Conservation (phyloP, 2,113 vertebrate genomes). For the Saiga tatarica region DNA sequence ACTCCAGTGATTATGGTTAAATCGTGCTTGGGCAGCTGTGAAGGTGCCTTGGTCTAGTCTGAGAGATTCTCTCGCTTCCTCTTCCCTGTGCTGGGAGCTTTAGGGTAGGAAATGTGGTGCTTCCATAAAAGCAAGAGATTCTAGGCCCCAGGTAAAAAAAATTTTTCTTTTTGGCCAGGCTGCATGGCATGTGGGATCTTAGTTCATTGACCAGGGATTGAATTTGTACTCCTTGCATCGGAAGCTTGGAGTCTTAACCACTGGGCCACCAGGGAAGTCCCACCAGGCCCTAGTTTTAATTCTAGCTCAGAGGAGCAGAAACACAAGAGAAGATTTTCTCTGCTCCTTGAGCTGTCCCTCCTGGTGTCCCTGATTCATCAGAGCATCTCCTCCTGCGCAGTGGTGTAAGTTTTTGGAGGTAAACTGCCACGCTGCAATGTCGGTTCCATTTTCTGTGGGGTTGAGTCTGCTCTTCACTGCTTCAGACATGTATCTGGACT, state of each 20-base stretch:
- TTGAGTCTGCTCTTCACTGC: neutral
- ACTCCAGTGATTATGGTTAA: neutral
- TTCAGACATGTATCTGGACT: neutral
- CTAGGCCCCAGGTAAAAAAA: neutral
- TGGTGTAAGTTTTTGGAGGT: neutral
- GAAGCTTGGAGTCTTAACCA: neutral
- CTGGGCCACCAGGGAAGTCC: neutral
- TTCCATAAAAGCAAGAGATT: neutral
- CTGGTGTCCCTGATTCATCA: neutral
- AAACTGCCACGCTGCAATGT: neutral
- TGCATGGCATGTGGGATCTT: neutral
- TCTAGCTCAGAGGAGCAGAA: neutral
- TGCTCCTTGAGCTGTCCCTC: neutral
- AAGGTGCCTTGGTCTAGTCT: neutral
- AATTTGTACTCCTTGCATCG: neutral
- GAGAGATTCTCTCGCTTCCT: rapidly evolving
- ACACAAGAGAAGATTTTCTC: neutral
- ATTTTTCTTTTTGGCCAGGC: neutral
- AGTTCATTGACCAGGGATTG: neutral
- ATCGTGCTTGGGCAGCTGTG: neutral
- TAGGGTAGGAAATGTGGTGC: neutral
- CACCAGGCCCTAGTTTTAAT: neutral
- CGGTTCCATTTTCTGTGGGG: neutral
- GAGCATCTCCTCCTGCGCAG: neutral
- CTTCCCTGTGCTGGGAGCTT: neutral